Conservation (phyloP, 2,888 invertebrate species). For the Andrena camellia region DNA sequence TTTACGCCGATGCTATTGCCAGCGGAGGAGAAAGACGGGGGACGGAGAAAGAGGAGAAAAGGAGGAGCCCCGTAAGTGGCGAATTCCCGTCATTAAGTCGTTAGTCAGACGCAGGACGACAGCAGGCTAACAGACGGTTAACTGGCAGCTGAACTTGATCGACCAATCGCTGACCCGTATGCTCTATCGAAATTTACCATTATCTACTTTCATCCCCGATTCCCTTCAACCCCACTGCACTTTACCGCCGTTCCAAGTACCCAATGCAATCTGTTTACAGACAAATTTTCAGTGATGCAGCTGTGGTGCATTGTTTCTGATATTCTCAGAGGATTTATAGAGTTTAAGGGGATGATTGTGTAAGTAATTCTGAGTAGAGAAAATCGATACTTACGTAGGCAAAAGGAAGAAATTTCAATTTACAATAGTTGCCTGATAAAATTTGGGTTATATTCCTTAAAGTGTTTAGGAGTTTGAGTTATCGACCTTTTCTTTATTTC, state of each 20-base stretch:
- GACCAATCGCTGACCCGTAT: slow-evolving; percentile 76
- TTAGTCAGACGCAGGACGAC: slow-evolving; percentile 78
- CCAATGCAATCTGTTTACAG: no score
- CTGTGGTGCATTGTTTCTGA: no score
- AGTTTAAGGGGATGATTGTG: no score
- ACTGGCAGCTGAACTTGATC: slow-evolving; percentile 82
- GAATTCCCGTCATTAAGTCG: slow-evolving; percentile 84
- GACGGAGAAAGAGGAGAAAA: slow-evolving; percentile 61
- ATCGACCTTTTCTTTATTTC: no score
- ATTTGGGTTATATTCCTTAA: no score
- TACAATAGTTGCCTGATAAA: no score
- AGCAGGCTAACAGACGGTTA: slow-evolving; percentile 77
- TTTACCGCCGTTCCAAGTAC: neutral
- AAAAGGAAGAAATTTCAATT: no score
- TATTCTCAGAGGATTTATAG: no score
- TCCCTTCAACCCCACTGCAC: neutral
- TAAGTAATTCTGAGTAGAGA: no score
- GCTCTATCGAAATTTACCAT: slow-evolving; percentile 71
- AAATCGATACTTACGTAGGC: no score
- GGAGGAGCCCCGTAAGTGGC: slow-evolving; percentile 78
- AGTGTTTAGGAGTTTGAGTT: no score
- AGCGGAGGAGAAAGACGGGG: slow-evolving; percentile 42
- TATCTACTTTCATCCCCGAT: slow-evolving; percentile 27
- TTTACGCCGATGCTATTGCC: slow-evolving; percentile 55
- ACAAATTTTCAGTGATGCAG: no score